Conservation (phyloP, 2,113 vertebrate species). For the Oryzias javanicus region DNA sequence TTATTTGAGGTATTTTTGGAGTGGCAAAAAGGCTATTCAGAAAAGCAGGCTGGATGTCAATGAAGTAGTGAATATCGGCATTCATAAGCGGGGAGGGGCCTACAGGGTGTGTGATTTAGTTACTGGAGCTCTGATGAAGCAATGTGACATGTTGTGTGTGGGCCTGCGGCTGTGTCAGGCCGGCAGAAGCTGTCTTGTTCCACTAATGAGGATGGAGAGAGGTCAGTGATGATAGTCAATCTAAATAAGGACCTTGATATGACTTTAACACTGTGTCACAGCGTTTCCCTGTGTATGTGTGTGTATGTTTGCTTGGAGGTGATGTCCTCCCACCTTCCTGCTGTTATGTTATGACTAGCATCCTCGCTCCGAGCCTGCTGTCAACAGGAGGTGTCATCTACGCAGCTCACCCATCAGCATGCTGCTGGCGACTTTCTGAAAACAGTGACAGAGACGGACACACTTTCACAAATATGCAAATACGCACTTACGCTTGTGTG, state of each 20-base stretch:
- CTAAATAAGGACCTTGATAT: conserved; percentile 73
- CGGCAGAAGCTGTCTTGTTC: conserved; percentile 58
- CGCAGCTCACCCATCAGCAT: conserved; percentile 52
- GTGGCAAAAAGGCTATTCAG: conserved; percentile 40
- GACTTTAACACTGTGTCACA: conserved; percentile 70
- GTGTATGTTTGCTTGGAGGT: conserved; percentile 54
- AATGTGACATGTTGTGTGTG: conserved; percentile 66
- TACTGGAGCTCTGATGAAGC: conserved; percentile 57
- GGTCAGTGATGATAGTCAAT: conserved; percentile 73
- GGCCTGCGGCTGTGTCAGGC: conserved; percentile 52
- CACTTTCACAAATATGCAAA: conserved; percentile 23
- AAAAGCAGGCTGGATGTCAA: conserved; percentile 34
- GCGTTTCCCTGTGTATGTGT: conserved; percentile 49
- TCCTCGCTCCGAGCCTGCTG: conserved; percentile 60
- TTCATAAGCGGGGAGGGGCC: conserved; percentile 33
- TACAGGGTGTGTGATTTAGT: conserved; percentile 45
- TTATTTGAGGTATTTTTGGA: conserved; percentile 26
- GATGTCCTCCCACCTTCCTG: conserved; percentile 73
- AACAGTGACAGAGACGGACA: conserved; percentile 33
- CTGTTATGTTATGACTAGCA: conserved; percentile 72
- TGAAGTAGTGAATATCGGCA: conserved; percentile 53
- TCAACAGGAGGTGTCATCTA: conserved; percentile 67
- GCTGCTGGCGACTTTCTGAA: conserved; percentile 42
- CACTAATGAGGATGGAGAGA: conserved; percentile 72
- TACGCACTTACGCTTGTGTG: conserved; percentile 12